Evolutionary conservation across 2,113 vertebrate genomes (phyloP).

Genomic region (Sylvia atricapilla): DNA sequence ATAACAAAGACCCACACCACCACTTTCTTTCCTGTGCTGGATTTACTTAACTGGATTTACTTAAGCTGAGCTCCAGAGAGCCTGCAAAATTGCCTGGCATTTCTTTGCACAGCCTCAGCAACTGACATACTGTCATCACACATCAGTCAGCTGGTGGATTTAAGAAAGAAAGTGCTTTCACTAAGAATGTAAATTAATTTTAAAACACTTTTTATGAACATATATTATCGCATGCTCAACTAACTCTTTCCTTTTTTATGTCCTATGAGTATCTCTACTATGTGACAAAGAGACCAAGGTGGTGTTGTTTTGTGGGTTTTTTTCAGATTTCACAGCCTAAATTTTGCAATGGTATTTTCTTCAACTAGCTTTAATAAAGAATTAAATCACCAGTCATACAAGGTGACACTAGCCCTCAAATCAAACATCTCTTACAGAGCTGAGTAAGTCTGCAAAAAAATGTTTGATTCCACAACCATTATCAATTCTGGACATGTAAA

Average conservation of each 20-base stretch:
- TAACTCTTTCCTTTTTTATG: neutral
- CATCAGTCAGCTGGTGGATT: neutral
- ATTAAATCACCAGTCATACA: neutral
- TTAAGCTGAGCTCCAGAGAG: neutral
- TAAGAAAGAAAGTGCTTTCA: constrained; percentile 3
- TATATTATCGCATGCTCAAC: neutral
- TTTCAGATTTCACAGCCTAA: neutral
- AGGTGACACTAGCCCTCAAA: neutral
- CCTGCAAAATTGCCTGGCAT: neutral
- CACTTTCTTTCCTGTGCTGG: neutral
- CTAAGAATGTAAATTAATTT: constrained; percentile 19
- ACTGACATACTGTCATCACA: constrained; percentile 24
- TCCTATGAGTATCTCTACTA: neutral
- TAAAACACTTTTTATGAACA: neutral
- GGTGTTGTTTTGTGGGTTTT: neutral
- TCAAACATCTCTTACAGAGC: neutral
- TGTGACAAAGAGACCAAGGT: neutral
- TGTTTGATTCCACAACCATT: neutral
- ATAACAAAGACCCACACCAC: neutral
- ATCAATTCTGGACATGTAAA: neutral
- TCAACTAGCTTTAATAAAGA: neutral
- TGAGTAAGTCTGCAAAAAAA: neutral
- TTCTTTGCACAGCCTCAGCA: neutral
- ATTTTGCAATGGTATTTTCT: neutral
- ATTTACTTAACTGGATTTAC: constrained; percentile 50